Conservation (phyloP, 2,113 vertebrate genomes). For the Silurus glanis region DNA sequence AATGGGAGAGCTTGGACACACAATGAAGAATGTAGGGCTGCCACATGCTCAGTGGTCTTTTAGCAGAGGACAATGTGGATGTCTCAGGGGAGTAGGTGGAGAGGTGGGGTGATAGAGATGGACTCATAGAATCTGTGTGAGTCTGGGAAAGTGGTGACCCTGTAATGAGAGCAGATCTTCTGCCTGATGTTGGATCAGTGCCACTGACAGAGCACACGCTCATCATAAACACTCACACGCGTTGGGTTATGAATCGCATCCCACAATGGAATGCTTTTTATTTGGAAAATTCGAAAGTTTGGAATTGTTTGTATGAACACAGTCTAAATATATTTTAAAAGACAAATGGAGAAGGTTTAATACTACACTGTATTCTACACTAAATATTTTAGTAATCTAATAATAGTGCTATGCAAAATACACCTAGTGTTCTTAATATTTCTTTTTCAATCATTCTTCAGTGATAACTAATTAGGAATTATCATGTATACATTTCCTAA, state of each 20-base stretch:
- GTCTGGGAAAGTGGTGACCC: slow-evolving; percentile 56
- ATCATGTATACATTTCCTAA: background rate
- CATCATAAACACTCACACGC: background rate
- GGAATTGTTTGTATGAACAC: background rate
- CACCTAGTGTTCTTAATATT: too few relatives aligned
- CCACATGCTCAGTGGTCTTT: slow-evolving; percentile 49
- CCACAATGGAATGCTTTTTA: background rate
- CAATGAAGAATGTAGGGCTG: slow-evolving; percentile 46
- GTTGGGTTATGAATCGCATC: background rate
- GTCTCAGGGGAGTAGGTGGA: slow-evolving; percentile 69
- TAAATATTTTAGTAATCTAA: background rate
- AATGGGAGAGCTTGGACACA: slow-evolving; percentile 62
- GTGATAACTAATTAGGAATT: background rate
- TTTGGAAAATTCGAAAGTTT: background rate
- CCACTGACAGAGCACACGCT: slow-evolving; percentile 40
- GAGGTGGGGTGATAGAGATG: slow-evolving; percentile 47
- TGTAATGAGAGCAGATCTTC: slow-evolving; percentile 42
- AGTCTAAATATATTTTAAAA: background rate
- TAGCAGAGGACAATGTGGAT: slow-evolving; percentile 58
- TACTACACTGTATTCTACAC: background rate
- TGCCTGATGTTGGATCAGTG: slow-evolving; percentile 44
- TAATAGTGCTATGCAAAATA: background rate
- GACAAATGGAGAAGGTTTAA: background rate
- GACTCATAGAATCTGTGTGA: slow-evolving; percentile 36
- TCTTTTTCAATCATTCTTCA: background rate